A percentile compares a stretch with the other conserved stretches of the same genome.
Conservation (phyloP, 1,140 invertebrate genomes). For the Lordiphosa collinella region DNA sequence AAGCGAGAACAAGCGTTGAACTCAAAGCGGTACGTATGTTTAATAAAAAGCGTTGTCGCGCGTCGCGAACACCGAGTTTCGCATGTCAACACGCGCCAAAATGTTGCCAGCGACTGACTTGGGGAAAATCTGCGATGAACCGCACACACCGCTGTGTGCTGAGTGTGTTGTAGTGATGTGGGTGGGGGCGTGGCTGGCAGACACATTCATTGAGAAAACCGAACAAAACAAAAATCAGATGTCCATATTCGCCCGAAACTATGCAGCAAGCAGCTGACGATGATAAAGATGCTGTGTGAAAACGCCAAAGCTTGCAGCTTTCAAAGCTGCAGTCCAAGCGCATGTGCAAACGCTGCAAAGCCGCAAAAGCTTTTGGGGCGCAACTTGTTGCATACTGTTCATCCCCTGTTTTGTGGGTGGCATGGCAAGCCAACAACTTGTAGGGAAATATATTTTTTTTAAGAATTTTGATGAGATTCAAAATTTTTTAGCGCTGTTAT, state of each 20-base stretch:
- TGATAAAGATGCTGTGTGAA: constrained; percentile 35
- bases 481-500: too few species aligned
- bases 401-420: too few species aligned
- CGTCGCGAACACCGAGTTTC: constrained; percentile 31
- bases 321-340: neutral
- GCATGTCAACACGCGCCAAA: constrained; percentile 79
- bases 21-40: constrained; percentile 58
- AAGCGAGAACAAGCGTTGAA: constrained; percentile 37
- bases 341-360: constrained; percentile 35
- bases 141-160: neutral
- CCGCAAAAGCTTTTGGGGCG: neutral
- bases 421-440: too few species aligned
- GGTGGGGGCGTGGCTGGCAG: neutral
- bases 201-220: constrained; percentile 52
- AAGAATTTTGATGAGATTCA: too few species aligned
- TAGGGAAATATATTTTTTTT: too few species aligned
- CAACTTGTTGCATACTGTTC: too few species aligned
- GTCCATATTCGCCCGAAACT: constrained; percentile 47
- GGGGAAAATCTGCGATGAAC: constrained; percentile 3
- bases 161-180: neutral
- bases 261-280: constrained; percentile 50
- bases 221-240: constrained; percentile 68
- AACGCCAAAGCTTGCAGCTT: constrained; percentile 25
- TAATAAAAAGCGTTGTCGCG: constrained; percentile 49
- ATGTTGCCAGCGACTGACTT: constrained; percentile 76